Evolutionary conservation across 2,113 vertebrate genomes (phyloP).

Genomic region (Stegostoma tigrinum): DNA sequence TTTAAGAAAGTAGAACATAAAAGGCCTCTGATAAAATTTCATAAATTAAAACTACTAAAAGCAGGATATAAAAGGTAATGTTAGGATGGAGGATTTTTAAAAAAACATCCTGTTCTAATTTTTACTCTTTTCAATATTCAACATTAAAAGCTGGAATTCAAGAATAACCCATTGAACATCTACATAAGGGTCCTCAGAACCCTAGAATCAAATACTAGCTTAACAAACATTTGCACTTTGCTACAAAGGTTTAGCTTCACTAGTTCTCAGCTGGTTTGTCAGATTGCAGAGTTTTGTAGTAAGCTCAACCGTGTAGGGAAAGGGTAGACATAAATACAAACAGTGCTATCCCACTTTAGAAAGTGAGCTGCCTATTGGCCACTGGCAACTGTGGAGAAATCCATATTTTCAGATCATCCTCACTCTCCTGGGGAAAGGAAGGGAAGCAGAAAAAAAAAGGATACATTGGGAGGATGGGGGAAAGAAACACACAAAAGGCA

Average conservation of each 20-base stretch:
- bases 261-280: not conserved
- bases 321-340: conserved; percentile 1
- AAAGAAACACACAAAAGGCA: not conserved
- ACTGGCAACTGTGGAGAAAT: not conserved
- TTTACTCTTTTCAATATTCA: conserved; percentile 28
- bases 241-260: not conserved
- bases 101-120: conserved; percentile 9
- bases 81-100: conserved; percentile 32
- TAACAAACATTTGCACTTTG: conserved; percentile 29
- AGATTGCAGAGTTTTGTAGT: not conserved
- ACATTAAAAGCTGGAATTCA: conserved; percentile 23
- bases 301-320: not conserved
- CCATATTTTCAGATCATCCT: not conserved
- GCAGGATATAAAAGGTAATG: conserved; percentile 30
- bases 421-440: conserved; percentile 16
- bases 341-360: not conserved
- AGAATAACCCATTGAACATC: conserved; percentile 19
- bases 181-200: not conserved
- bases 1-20: conserved; percentile 37
- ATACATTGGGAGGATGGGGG: not conserved
- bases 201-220: not conserved
- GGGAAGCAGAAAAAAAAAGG: conserved; percentile 13
- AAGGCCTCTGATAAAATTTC: conserved; percentile 38
- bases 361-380: not conserved
- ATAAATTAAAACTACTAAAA: conserved; percentile 38